phyloP scores from a whole-genome alignment of 2,797 vertebrate genomes.

The Ctenosaura bakeri region DNA sequence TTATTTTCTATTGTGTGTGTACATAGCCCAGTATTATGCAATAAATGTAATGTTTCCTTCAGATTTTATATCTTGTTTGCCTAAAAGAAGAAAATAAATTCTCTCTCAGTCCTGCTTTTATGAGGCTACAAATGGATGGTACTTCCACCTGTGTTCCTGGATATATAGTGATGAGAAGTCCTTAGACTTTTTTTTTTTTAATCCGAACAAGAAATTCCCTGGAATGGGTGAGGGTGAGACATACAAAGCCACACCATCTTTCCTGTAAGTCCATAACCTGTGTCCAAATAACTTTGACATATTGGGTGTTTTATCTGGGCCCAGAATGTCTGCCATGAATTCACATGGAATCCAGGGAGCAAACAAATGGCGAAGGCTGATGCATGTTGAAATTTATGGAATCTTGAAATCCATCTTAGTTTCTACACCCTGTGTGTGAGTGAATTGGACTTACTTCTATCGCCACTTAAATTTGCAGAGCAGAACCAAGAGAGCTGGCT shows the following conservation, averaged over 20 bases:
- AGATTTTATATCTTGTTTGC: neutral
- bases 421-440: neutral
- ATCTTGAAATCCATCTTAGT: neutral
- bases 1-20: slow-evolving; percentile 83
- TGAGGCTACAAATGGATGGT: neutral
- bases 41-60: slow-evolving; percentile 83
- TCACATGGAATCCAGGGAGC: neutral
- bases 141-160: too few species aligned
- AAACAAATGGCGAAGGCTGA: neutral
- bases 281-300: neutral
- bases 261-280: neutral
- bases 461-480: neutral
- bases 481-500: neutral
- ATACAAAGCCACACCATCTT: neutral
- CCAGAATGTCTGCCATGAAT: too few species aligned
- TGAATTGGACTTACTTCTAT: neutral
- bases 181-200: neutral
- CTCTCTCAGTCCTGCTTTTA: neutral
- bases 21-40: slow-evolving; percentile 81
- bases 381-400: neutral
- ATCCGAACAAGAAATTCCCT: neutral
- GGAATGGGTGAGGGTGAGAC: neutral
- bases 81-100: neutral
- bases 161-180: neutral
- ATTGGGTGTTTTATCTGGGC: too few species aligned